A percentile compares a stretch with the other conserved stretches of the same genome.
phyloP scores from a whole-genome alignment of 2,113 vertebrate genomes.

The Axis porcinus region DNA sequence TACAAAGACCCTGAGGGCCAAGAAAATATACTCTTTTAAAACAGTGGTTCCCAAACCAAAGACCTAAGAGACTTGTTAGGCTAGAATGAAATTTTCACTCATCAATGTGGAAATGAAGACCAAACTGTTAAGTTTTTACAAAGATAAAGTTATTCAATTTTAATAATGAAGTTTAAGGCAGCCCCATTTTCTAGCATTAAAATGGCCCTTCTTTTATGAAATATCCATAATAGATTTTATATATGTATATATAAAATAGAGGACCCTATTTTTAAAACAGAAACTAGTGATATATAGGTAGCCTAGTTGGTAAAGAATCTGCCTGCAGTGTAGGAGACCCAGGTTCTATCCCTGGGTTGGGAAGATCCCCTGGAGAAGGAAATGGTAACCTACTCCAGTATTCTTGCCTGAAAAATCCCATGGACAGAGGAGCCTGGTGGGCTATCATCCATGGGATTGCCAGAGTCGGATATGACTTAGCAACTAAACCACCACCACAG shows the following conservation, averaged over 20 bases:
- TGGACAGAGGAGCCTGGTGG: not conserved
- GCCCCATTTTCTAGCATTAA: conserved; percentile 8
- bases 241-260: not conserved
- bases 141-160: not conserved
- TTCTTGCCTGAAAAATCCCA: not conserved
- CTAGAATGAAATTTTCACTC: not conserved
- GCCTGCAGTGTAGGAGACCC: not conserved
- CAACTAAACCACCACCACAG: not conserved
- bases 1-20: not conserved
- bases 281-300: not conserved
- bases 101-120: not conserved
- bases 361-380: not conserved
- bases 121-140: not conserved
- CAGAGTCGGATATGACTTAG: not conserved
- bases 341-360: not conserved
- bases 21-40: not conserved
- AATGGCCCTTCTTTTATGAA: not conserved
- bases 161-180: not conserved
- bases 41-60: not conserved
- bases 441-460: not conserved
- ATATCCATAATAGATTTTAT: not conserved
- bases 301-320: not conserved
- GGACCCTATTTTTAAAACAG: not conserved
- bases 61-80: not conserved
- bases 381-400: not conserved